These are phyloP conservation scores for Drosophila obscura DNA, from an alignment of 1,140 invertebrate genomes.

Conservation along the genomic window DNA sequence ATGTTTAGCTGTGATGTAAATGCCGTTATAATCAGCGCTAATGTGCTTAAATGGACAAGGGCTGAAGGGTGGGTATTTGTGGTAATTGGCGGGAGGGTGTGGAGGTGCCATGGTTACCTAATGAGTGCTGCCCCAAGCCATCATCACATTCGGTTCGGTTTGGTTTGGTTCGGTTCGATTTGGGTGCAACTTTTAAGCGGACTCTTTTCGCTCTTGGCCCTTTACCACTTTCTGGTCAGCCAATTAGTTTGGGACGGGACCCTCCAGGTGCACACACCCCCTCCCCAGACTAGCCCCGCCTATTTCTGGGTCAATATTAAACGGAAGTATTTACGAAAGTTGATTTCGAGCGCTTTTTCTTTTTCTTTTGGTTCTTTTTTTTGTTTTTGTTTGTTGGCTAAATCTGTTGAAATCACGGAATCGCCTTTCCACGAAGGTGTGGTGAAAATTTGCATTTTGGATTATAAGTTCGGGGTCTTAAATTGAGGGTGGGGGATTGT, in stretches of 20 bases:
- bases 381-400: background rate
- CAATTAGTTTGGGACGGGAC: conserved; percentile 38
- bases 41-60: conserved; percentile 65
- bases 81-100: background rate
- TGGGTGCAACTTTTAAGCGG: conserved; percentile 34
- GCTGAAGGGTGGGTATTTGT: no score
- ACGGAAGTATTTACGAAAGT: conserved; percentile 67
- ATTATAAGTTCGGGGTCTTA: conserved; percentile 10
- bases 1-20: conserved; percentile 66
- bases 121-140: conserved; percentile 6
- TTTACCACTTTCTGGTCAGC: conserved; percentile 25
- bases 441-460: conserved; percentile 15
- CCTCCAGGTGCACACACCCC: background rate
- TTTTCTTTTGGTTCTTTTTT: conserved; percentile 8
- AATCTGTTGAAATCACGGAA: conserved; percentile 47
- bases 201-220: conserved; percentile 9
- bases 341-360: conserved; percentile 48
- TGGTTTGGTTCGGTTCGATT: background rate
- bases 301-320: conserved; percentile 62
- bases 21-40: conserved; percentile 76
- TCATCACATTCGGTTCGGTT: conserved; percentile 4
- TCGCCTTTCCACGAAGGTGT: conserved; percentile 1
- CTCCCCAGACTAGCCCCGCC: background rate
- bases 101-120: conserved; percentile 23
- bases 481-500: background rate